Percentiles rank a stretch among this genome's conserved stretches.
These are phyloP conservation scores for Shargacucullia verbasci DNA, from an alignment of 2,888 invertebrate genomes.

Conservation along the genomic window DNA sequence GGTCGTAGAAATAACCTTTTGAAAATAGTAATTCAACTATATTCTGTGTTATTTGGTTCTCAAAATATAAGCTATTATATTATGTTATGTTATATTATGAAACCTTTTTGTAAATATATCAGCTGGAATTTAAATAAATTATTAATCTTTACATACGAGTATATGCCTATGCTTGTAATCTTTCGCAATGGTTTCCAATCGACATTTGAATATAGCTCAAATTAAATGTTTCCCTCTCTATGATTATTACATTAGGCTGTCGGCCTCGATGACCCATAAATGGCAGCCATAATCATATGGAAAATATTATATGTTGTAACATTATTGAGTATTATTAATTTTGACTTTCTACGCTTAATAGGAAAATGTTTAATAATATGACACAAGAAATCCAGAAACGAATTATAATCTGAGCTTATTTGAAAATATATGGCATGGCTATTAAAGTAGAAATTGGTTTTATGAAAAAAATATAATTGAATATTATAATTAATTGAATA, in stretches of 20 bases:
- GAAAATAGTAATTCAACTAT: not conserved
- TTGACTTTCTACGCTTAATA: slow-evolving; percentile 7
- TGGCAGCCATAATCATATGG: slow-evolving; percentile 7
- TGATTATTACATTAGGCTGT: slow-evolving; percentile 9
- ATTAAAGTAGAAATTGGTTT: no score
- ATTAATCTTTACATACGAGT: no score
- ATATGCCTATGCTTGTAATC: not conserved
- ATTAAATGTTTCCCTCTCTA: slow-evolving; percentile 11
- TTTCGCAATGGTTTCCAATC: slow-evolving; percentile 10
- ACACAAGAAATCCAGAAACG: not conserved
- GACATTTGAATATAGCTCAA: slow-evolving; percentile 2
- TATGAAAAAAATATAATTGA: no score
- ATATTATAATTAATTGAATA: no score
- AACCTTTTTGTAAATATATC: no score
- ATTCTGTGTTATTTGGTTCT: not conserved
- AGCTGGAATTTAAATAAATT: no score
- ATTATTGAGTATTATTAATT: slow-evolving; percentile 11
- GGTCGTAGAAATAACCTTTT: not conserved
- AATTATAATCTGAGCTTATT: not conserved
- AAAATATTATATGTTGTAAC: slow-evolving; percentile 21
- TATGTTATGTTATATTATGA: no score
- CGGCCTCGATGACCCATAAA: slow-evolving; percentile 20
- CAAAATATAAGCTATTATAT: no score
- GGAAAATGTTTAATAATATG: slow-evolving; percentile 4
- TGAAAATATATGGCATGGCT: no score